Evolutionary conservation across 2,113 vertebrate genomes (phyloP).

Genomic region (Phylloscopus trochiloides): DNA sequence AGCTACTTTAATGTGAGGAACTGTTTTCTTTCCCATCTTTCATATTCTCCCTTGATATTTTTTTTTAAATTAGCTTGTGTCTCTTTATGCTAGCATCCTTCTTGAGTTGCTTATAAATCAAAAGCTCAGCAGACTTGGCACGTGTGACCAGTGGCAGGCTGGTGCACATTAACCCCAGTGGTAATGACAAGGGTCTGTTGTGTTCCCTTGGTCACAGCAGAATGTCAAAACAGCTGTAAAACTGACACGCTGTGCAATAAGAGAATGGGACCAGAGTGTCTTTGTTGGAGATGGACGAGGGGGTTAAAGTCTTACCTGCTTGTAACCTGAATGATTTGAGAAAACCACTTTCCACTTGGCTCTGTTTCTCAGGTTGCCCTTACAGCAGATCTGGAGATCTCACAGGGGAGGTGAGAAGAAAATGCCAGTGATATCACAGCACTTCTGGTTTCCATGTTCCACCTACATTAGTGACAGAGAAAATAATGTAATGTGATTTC

Average conservation of each 20-base stretch:
- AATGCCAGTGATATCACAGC: neutral
- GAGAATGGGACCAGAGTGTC: neutral
- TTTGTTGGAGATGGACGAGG: fast-evolving
- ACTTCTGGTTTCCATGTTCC: neutral
- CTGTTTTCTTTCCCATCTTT: neutral
- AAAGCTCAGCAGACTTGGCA: neutral
- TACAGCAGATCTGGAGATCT: neutral
- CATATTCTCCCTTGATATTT: neutral
- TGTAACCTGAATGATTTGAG: neutral
- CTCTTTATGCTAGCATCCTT: neutral
- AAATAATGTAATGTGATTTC: neutral
- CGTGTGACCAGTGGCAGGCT: neutral
- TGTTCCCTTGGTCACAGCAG: neutral
- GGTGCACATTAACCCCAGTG: neutral
- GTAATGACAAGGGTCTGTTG: neutral
- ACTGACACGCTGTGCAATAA: neutral
- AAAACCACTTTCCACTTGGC: neutral
- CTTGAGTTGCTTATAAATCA: neutral
- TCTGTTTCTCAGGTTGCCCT: neutral
- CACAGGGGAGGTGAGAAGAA: neutral
- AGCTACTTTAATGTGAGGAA: neutral
- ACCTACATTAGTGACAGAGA: neutral
- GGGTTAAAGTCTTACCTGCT: neutral
- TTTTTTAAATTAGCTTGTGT: neutral
- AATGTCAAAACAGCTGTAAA: neutral